Base-by-base conservation (phyloP, 2,797 vertebrate species). In the Poeciliopsis turneri region DNA sequence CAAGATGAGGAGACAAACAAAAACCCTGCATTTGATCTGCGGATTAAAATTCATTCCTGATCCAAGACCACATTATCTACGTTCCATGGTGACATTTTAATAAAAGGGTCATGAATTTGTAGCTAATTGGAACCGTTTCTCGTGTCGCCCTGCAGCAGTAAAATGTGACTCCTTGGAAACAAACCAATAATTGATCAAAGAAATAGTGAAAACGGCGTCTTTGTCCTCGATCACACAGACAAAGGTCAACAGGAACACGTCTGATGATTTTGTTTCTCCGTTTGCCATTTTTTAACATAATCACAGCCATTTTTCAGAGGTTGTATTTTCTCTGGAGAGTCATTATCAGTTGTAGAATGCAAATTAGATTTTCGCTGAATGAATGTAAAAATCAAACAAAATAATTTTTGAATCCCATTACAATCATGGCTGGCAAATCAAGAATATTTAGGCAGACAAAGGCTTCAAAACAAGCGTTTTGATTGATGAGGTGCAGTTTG, bases 331-430 rank as follows among this genome's bases (percentile, higher is more conserved):
- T 72, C 45, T 39, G 33, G 39, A 79, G 82, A 75, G 72, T 86
- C 78, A 84, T 86, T 75, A 84, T 76, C 78, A 81, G 43, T 70
- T 53, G 49, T 36, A 20, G 55, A 84, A 83, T 76, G 82, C 81
- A 71, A 84, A 88, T 87, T 70, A 80, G 9, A 76, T 85, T 84
- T 84, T 73, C 49, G 81, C 80, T 78, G 81, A 30, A 20, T 36
- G 49, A 71, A 36, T 81, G 47, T 72, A 59, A 78, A 46, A 88
- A 88, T 84, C 82, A 88, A 81, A 78, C 72, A 82, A 80, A 75
- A 79, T 83, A 80, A 78, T 86, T 80, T 85, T 72, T 41, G 7
- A 86, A 83, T 89, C 75, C 74, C 82, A 88, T 87, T 85, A 84
- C 53, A 84, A 88, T 87, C 79, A 84, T 74, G 74, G 74, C 66